Conservation (phyloP, 2,797 vertebrate species). For the Thripadectes ignobilis region DNA sequence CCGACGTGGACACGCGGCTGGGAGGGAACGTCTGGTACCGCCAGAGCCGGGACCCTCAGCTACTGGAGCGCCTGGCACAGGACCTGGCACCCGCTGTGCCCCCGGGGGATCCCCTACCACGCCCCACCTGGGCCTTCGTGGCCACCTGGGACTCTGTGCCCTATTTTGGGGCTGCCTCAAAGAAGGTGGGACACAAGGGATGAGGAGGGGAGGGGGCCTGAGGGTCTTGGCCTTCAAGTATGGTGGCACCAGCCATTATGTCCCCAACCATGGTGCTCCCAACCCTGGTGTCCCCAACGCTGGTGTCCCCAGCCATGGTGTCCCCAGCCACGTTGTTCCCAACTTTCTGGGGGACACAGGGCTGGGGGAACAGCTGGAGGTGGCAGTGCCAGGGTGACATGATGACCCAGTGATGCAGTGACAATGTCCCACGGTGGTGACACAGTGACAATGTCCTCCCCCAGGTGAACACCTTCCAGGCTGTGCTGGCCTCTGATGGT, state of each 20-base stretch:
- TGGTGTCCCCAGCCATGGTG: not conserved
- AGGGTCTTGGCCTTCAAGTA: not conserved
- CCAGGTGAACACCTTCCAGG: constrained; percentile 59
- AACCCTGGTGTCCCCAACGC: not conserved
- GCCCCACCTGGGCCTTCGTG: not conserved
- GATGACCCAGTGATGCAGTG: accelerated
- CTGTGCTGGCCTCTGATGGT: not conserved
- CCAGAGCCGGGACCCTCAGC: not conserved
- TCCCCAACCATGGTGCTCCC: not conserved
- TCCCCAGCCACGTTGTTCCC: not conserved
- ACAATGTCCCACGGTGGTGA: not conserved
- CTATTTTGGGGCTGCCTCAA: not conserved
- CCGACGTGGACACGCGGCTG: not conserved
- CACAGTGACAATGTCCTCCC: not conserved
- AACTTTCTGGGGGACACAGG: not conserved
- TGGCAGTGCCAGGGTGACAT: not conserved
- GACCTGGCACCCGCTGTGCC: not conserved
- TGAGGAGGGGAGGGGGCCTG: not conserved
- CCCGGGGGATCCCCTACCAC: accelerated
- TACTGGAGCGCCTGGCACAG: not conserved
- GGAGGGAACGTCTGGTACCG: not conserved
- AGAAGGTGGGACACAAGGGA: not conserved
- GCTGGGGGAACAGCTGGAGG: not conserved
- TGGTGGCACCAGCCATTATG: not conserved
- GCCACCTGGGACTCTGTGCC: constrained; percentile 6